Evolutionary conservation across 2,113 vertebrate genomes (phyloP), one percentile per base, ranked within the genome.

Genomic region (Fulica atra): DNA sequence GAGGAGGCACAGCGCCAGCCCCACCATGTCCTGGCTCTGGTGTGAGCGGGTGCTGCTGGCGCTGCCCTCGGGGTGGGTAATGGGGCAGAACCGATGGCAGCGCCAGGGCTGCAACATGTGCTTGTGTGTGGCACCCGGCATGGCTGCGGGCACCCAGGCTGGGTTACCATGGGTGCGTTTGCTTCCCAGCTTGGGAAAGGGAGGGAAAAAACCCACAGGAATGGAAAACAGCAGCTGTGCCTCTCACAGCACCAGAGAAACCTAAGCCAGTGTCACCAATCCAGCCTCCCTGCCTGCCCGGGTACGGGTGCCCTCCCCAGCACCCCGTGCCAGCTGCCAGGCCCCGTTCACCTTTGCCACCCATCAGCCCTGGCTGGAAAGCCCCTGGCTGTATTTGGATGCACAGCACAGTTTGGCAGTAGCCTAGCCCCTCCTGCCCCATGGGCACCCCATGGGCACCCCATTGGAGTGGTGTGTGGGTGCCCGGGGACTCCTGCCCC

Each of bases 61-160:
- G 10, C 46, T 89, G 88, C 88, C 93, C 88, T 70, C 2, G 0
- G 46, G 86, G 70, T 42, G 80, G 51, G 86, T 82, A 96, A 57
- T 73, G 95, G 82, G 79, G 93, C 84, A 94, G 94, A 97, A 96
- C 94, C 1, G 6, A 95, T 60, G 71, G 93, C 82, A 93, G 94
- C 3, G 0, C 38, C 0, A 5, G 33, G 60, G 46, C 73, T 13
- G 48, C 61, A 46, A 44, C 88, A n/a, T n/a, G 73, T 1, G 0
- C 70, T 78, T 4, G 54, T 92, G 94, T 95, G 95, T 88, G 38
- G 80, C 35, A 29, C 63, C 53, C 24, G 77, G 68, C 85, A 66
- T 0, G 2, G 35, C 91, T 3, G 1, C 65, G 18, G 68, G 59
- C 20, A 2, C 56, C 73, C 90, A 8, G 13, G 13, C 88, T 60